Evolutionary conservation across 2,888 invertebrate genomes (phyloP).

Genomic region (Stenchaetothrips biformis): DNA sequence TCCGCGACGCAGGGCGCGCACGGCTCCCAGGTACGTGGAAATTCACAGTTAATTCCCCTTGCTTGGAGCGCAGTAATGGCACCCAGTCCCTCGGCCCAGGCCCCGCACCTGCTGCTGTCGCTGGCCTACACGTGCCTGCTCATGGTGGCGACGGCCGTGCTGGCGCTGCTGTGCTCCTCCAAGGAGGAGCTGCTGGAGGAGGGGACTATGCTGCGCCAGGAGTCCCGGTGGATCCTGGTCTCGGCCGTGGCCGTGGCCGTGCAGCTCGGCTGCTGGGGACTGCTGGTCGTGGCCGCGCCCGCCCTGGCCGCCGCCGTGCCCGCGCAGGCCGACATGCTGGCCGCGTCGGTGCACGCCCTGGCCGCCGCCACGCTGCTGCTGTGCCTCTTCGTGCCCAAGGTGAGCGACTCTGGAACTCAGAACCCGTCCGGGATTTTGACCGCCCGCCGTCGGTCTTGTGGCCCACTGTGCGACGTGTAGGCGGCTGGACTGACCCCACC

Average conservation of each 20-base stretch:
- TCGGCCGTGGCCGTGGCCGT: slow-evolving; percentile 33
- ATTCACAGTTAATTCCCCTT: no score
- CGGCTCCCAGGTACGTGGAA: slow-evolving; percentile 46
- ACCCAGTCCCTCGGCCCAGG: slow-evolving; percentile 53
- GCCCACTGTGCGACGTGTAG: no score
- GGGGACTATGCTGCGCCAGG: slow-evolving; percentile 26
- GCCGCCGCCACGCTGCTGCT: slow-evolving; percentile 33
- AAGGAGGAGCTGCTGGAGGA: slow-evolving; percentile 21
- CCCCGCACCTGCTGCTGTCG: slow-evolving; percentile 68
- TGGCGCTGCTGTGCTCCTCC: slow-evolving; percentile 55
- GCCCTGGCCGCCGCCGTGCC: background rate
- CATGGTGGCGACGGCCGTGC: slow-evolving; percentile 74
- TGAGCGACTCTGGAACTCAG: no score
- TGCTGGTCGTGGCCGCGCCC: slow-evolving; percentile 31
- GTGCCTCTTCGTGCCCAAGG: slow-evolving; percentile 34
- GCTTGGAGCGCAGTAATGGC: slow-evolving; percentile 33
- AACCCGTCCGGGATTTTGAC: no score
- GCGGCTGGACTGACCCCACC: background rate
- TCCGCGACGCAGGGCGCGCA: slow-evolving; percentile 37
- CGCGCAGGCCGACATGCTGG: background rate
- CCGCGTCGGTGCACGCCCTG: slow-evolving; percentile 33
- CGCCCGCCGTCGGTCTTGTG: no score
- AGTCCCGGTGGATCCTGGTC: slow-evolving; percentile 34
- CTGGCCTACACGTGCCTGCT: slow-evolving; percentile 78
- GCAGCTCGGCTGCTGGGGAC: slow-evolving; percentile 34